Evolutionary conservation across 1,140 invertebrate species (phyloP), one percentile per base, ranked within the genome.

Genomic region (Homalodisca vitripennis): DNA sequence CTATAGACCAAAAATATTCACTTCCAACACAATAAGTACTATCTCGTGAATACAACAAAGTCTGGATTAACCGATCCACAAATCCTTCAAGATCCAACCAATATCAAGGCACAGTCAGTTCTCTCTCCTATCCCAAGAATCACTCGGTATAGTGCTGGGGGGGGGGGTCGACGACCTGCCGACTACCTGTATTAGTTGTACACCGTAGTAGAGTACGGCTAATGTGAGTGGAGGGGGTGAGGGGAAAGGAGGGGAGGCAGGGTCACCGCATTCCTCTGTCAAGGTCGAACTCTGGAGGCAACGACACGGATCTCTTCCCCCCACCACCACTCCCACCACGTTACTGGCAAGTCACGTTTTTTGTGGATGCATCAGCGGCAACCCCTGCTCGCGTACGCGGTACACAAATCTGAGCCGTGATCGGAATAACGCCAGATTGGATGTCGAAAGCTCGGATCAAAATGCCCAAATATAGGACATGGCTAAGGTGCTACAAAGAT

Each of bases 331-430:
- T 3, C 26, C 0, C 0, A 46, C 24, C 29, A 27, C 31, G 14
- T 13, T 68, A 29, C 2, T 51, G 17, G 24, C 31, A 22, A 14
- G 26, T 17, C 57, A 32, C 57, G 27, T 29, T 14, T 66, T n/a
- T 70, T 53, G 55, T 27, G 55, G 55, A 22, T 3, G 26, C 1
- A 73, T 77, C 74, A 86, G 85, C 84, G 84, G 82, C 67, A 83
- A 82, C 60, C 85, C 82, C 73, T 86, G 84, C 41, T 84, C 83
- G 34, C 17, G 34, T 6, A 6, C 17, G 34, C 34, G 34, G 34
- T 41, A 17, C 34, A 41, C 6, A 17, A 41, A 10, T 41, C 6
- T 41, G 34, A 41, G 34, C 34, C 34, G 34, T 41, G 6, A 10
- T 17, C 6, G 17, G 34, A 6, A 10, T 41, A 41, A 17, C 17